Percentiles rank a stretch among this genome's conserved stretches.
These are phyloP conservation scores for Buceros bicornis DNA, from an alignment of 2,797 vertebrate genomes.

Conservation along the genomic window DNA sequence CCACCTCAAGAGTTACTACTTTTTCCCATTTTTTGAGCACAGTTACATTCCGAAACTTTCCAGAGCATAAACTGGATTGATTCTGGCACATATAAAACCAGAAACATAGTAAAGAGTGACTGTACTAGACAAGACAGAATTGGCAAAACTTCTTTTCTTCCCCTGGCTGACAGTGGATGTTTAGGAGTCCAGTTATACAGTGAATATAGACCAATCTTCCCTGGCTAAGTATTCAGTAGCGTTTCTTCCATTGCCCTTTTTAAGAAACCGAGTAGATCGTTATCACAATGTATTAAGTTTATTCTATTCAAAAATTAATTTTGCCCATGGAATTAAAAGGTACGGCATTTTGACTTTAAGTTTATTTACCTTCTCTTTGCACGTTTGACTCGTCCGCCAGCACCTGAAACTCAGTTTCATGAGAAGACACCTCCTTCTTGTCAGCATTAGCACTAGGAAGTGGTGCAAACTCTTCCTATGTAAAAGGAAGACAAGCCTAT, in stretches of 20 bases:
- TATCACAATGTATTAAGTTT: neutral
- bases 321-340: neutral
- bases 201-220: neutral
- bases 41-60: neutral
- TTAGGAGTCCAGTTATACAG: neutral
- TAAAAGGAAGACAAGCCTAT: conserved; percentile 5
- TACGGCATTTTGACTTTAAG: neutral
- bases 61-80: neutral
- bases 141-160: neutral
- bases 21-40: neutral
- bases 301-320: neutral
- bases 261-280: neutral
- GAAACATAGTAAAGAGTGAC: neutral
- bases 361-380: conserved; percentile 69
- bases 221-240: neutral
- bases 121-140: neutral
- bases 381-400: neutral
- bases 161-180: neutral
- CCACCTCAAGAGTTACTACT: neutral
- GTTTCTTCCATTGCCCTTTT: neutral
- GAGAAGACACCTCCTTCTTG: conserved; percentile 15
- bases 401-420: conserved; percentile 7
- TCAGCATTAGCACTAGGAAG: neutral
- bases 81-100: neutral
- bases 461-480: conserved; percentile 22